Conservation (phyloP, 2,888 invertebrate species). For the Strigamia maritima region DNA sequence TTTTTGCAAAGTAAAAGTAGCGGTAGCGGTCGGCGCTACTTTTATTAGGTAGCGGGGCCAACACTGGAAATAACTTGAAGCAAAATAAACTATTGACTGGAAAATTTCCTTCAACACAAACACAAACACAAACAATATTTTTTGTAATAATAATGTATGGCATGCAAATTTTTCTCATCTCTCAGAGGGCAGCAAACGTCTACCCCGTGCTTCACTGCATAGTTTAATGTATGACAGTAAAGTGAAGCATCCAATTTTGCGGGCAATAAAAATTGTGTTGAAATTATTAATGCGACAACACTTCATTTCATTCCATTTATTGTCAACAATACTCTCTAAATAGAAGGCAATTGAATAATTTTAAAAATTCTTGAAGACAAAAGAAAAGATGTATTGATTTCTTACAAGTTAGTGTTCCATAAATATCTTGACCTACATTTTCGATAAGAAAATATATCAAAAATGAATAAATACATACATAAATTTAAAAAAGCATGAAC, state of each 20-base stretch:
- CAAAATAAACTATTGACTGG: no score
- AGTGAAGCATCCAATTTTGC: neutral
- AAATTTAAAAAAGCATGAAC: neutral
- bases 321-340: no score
- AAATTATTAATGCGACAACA: neutral
- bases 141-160: neutral
- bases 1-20: no score
- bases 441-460: neutral
- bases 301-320: neutral
- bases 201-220: neutral
- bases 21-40: no score
- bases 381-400: neutral
- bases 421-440: conserved; percentile 5
- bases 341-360: no score
- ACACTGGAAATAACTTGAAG: no score
- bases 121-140: neutral
- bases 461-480: neutral
- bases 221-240: neutral
- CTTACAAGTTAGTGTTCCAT: neutral
- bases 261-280: neutral
- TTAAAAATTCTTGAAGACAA: neutral
- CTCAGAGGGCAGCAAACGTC: neutral
- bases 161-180: neutral
- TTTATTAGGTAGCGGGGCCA: no score
- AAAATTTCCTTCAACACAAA: no score